These are phyloP conservation scores for Monodelphis domestica DNA, from an alignment of 2,797 vertebrate genomes.

Conservation along the genomic window DNA sequence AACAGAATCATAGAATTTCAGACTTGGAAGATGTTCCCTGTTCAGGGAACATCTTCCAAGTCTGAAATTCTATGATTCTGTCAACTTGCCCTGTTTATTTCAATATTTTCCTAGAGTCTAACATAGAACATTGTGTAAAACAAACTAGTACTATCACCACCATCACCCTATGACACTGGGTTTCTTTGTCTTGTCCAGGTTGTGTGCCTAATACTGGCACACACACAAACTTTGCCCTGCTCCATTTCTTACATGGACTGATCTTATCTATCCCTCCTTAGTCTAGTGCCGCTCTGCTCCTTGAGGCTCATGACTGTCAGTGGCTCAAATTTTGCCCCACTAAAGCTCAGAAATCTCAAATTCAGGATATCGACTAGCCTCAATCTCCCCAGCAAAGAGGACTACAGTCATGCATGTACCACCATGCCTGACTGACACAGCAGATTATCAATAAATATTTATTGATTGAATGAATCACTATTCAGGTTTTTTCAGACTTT, in stretches of 20 bases:
- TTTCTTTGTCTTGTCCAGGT: not conserved
- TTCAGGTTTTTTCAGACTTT: not conserved
- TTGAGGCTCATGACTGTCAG: not conserved
- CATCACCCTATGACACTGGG: not conserved
- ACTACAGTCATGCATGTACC: not conserved
- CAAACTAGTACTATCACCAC: not conserved
- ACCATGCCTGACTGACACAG: not conserved
- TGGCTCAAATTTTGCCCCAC: not conserved
- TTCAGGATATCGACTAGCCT: not conserved
- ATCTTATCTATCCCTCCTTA: not conserved
- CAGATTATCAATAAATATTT: not conserved
- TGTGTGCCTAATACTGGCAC: not conserved
- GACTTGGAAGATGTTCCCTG: not conserved
- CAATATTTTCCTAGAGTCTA: not conserved
- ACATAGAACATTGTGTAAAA: not conserved
- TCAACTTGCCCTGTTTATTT: not conserved
- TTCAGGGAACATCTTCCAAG: not conserved
- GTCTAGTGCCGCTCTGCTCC: not conserved
- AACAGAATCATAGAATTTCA: too few species aligned
- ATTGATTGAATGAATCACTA: not conserved
- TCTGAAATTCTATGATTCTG: not conserved
- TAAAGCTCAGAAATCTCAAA: not conserved
- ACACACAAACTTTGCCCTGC: not conserved
- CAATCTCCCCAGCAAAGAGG: not conserved
- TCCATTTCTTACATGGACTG: not conserved